phyloP scores from a whole-genome alignment of 1,140 invertebrate species.

The Calephelis nemesis region DNA sequence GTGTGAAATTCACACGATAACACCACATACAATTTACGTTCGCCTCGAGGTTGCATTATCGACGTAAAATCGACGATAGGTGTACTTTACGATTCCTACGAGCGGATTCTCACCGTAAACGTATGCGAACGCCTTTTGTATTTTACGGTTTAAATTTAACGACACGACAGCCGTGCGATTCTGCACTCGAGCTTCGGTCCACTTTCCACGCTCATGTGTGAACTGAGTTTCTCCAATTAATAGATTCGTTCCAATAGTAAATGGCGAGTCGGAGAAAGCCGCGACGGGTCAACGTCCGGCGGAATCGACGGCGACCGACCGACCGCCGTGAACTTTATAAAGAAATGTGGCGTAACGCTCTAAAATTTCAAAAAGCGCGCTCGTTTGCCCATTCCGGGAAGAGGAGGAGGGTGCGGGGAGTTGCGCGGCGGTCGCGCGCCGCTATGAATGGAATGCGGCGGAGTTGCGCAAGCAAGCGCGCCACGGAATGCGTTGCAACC shows the following conservation, averaged over 20 bases:
- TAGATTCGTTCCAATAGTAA: constrained; percentile 79
- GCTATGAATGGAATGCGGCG: constrained; percentile 74
- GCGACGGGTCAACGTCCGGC: constrained; percentile 68
- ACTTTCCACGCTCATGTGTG: constrained; percentile 76
- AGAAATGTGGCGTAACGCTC: constrained; percentile 74
- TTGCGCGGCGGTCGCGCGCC: constrained; percentile 49
- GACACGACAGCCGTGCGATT: constrained; percentile 30
- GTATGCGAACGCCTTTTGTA: constrained; percentile 16
- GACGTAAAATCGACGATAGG: constrained; percentile 4
- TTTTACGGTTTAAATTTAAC: constrained; percentile 17
- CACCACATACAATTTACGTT: constrained; percentile 22
- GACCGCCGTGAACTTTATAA: constrained; percentile 71
- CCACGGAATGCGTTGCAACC: constrained; percentile 32
- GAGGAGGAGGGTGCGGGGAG: constrained; percentile 33
- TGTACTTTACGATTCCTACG: constrained; percentile 2
- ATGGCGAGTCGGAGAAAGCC: constrained; percentile 72
- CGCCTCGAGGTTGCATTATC: constrained; percentile 13
- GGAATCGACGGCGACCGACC: constrained; percentile 69
- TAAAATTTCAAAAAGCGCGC: constrained; percentile 68
- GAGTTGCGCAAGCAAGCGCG: constrained; percentile 33
- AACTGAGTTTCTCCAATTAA: constrained; percentile 78
- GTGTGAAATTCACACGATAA: constrained; percentile 40
- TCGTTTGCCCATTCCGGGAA: constrained; percentile 58
- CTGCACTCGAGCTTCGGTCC: constrained; percentile 50
- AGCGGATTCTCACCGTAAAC: constrained; percentile 15